Base-by-base conservation (phyloP, 2,888 invertebrate species). In the Leptinotarsa rubiginosa region DNA sequence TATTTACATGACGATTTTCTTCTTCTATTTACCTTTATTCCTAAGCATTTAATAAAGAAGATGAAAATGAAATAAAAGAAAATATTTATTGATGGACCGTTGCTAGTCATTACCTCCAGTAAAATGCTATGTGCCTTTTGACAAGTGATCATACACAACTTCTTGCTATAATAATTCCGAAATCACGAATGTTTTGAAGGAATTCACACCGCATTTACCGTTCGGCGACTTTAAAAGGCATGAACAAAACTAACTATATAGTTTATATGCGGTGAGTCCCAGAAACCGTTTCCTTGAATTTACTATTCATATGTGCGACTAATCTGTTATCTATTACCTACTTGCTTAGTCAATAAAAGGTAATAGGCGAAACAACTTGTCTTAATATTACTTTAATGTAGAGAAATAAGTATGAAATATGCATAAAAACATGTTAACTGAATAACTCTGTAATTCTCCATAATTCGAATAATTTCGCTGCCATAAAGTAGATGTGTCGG, bases 391-490 rank as follows among this genome's bases (percentile, higher is more conserved):
- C 68, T 54, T 56, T 68, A 69, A 52, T 47, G 18, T 22, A 16
- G 65, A 41, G 25, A 65, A 70, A 49, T 71, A 65, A 65, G 22
- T 65, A 71, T 52, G 65, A 71, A 65, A 69, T 69, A 69, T 56
- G 69, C 69, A 47, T 69, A 64, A 68, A 72, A 72, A 72, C 72
- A 68, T 72, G 56, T 66, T 52, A 52, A 70, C 22, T 64, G 70
- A 65, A 50, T 52, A 71, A 71, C 54, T 65, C 47, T 52, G 71
- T 65, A 65, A 70, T 70, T 65, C 70, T 70, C 70, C 20, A 65
- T 49, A 72, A 77, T 77, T 77, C 75, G 70, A 75, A 77, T 77
- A 77, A 73, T 72, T 77, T 50, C 65, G 65, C 68, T 72, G 67
- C 70, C 73, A 72, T 72, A 73, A 72, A 75, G 69, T 69, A 56